Evolutionary conservation across 2,113 vertebrate genomes (phyloP), one percentile per base, ranked within the genome.

Genomic region (Megatriorchis doriae): DNA sequence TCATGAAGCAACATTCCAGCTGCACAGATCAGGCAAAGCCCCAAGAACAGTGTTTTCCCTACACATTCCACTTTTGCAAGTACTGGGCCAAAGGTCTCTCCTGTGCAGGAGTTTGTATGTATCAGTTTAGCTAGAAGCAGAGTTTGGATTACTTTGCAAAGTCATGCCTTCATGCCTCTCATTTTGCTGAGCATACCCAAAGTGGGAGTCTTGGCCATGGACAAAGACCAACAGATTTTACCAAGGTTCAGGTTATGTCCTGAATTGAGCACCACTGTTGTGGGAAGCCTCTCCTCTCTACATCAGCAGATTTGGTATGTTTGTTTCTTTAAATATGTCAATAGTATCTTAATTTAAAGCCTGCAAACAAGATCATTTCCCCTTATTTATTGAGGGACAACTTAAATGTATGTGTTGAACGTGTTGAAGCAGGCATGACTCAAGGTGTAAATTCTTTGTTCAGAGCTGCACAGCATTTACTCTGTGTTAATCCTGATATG

Each of bases 371-470:
- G 55, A 48, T 25, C 6, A 38, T 66, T 40, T 6, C 29, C 7
- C 27, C 10, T 38, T 40, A 66, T 45, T 93, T 73, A 56, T 9
- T 56, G 85, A 58, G 27, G 38, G 89, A 63, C 29, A 61, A 23
- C 53, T 80, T 81, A 16, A 78, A 68, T 3, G 2, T 50, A 50
- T 15, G 9, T 21, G 38, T 50, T 78, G 72, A 19, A 82, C 31
- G 53, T 15, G 22, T 5, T n/a, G 92, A 34, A 71, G 67, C 45
- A 75, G 71, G n/a, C 38, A 7, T 3, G 27, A 66, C 87, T 82
- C 27, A 47, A 12, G 67, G 81, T 81, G 72, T 32, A 42, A 55
- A 5, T 22, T 84, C 74, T 95, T 93, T 90, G 85, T 88, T 89
- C 31, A 13, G 79, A 48, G 62, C 18, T 3, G 40, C 11, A 6